Evolutionary conservation across 2,797 vertebrate species (phyloP).

Genomic region (Urocyon cinereoargenteus): DNA sequence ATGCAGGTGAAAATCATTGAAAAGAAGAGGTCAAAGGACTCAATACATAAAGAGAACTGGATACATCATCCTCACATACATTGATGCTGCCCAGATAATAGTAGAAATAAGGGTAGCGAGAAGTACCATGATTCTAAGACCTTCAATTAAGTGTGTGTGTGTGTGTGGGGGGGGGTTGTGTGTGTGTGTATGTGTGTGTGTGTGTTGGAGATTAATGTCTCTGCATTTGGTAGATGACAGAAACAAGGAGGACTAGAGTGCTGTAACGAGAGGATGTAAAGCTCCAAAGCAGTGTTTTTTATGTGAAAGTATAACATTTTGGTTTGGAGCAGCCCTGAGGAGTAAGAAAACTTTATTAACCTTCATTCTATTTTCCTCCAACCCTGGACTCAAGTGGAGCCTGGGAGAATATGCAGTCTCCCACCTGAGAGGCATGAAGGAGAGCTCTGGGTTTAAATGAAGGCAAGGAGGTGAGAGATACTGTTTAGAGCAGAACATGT

Average conservation of each 20-base stretch:
- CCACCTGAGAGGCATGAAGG: neutral
- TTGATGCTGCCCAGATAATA: neutral
- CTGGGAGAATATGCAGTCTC: neutral
- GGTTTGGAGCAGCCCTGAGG: neutral
- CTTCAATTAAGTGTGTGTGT: neutral
- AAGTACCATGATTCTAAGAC: neutral
- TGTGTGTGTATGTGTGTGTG: neutral
- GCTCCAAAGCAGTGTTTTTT: neutral
- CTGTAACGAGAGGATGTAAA: neutral
- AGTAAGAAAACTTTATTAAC: neutral
- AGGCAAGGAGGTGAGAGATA: neutral
- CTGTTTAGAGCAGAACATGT: conserved; percentile 10
- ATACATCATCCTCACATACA: neutral
- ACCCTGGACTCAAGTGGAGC: neutral
- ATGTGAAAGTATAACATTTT: neutral
- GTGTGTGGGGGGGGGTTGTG: neutral
- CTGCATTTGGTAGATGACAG: neutral
- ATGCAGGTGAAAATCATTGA: neutral
- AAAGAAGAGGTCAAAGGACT: neutral
- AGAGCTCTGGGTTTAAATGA: neutral
- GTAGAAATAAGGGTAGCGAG: neutral
- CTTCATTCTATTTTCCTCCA: neutral
- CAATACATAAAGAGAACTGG: neutral
- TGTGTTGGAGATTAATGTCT: neutral
- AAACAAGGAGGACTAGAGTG: neutral